phyloP scores from a whole-genome alignment of 2,888 invertebrate genomes.

The Mayetiola destructor region DNA sequence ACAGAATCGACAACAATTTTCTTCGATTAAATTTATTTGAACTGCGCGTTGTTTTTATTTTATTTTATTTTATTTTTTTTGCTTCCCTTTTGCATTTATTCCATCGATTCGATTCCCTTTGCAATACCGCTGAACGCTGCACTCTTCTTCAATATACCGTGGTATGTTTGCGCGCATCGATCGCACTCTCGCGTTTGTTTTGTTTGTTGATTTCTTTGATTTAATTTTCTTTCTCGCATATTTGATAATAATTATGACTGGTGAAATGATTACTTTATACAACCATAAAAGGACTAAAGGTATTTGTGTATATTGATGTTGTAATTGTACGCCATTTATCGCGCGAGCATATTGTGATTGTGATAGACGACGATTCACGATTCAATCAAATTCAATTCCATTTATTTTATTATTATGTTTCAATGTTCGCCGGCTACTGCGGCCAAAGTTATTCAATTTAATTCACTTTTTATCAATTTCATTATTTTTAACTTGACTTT shows the following conservation, averaged over 20 bases:
- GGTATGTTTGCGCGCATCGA: too few species aligned
- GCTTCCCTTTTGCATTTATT: too few species aligned
- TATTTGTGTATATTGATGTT: constrained; percentile 14
- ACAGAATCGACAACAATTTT: neutral
- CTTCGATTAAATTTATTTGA: constrained; percentile 13
- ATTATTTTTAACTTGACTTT: too few species aligned
- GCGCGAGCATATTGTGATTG: constrained; percentile 2
- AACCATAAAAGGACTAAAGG: constrained; percentile 14
- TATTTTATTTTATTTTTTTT: constrained; percentile 10
- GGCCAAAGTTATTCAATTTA: constrained; percentile 6
- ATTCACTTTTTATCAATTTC: neutral
- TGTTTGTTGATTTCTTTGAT: constrained; percentile 2
- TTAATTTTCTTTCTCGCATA: constrained; percentile 13
- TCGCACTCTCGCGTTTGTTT: neutral
- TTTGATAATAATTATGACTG: constrained; percentile 15
- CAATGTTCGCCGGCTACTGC: neutral
- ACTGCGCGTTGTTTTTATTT: too few species aligned
- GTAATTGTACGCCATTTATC: neutral
- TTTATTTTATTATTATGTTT: neutral
- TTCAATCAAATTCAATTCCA: neutral
- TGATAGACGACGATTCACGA: too few species aligned
- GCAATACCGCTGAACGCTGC: too few species aligned
- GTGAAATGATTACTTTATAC: constrained; percentile 14
- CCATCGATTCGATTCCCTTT: too few species aligned
- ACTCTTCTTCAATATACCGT: too few species aligned